Evolutionary conservation across 2,113 vertebrate genomes (phyloP).

Genomic region (Rhynchomys soricoides): DNA sequence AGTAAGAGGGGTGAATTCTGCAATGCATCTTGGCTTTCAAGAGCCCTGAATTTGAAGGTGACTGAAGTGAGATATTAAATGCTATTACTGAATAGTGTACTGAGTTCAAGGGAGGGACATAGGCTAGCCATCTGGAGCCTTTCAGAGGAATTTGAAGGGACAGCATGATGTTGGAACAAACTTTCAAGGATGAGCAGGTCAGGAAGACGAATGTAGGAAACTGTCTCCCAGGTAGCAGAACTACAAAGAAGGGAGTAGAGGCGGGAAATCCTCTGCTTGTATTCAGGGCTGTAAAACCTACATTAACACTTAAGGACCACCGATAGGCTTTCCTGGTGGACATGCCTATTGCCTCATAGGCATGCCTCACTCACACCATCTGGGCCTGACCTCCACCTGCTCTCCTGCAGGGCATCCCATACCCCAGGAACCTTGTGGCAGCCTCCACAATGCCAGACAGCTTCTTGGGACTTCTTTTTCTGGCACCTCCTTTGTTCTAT

Average conservation of each 20-base stretch:
- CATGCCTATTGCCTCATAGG: fast-evolving
- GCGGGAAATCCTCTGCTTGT: too few species aligned
- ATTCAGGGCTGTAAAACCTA: neutral
- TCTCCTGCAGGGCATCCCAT: neutral
- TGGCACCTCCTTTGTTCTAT: neutral
- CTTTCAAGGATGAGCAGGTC: neutral
- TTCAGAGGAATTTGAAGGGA: neutral
- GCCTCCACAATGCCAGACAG: neutral
- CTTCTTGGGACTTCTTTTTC: neutral
- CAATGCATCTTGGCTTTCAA: neutral
- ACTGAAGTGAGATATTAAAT: neutral
- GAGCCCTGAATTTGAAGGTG: neutral
- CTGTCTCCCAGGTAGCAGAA: neutral
- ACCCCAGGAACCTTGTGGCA: neutral
- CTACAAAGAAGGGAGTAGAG: neutral
- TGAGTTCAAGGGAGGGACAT: neutral
- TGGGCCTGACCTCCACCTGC: neutral
- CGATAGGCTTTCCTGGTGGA: neutral
- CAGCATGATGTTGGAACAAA: neutral
- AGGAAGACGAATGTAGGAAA: neutral
- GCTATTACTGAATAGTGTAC: neutral
- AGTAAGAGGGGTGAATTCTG: neutral
- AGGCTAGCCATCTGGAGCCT: neutral
- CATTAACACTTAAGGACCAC: neutral
- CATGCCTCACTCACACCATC: neutral